A percentile compares a stretch with the other conserved stretches of the same genome.
Conservation (phyloP, 2,797 vertebrate species). For the Megalops cyprinoides region DNA sequence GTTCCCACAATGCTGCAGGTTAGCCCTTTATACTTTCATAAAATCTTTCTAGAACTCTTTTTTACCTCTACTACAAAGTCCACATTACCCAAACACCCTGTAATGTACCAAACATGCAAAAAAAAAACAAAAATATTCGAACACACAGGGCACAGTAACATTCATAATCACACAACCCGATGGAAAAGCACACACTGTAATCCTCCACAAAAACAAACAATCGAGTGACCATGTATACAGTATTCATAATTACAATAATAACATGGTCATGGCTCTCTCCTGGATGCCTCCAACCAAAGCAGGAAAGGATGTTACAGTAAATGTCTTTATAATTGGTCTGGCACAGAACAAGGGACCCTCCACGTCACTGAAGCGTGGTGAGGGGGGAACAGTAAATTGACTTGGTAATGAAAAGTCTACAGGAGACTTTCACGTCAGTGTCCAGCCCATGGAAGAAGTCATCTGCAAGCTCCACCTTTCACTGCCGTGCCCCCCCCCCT, state of each 20-base stretch:
- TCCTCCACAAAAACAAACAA: not conserved
- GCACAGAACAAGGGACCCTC: too few species aligned
- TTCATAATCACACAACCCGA: not conserved
- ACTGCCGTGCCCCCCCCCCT: not conserved
- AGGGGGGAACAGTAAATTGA: not conserved
- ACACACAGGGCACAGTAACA: not conserved
- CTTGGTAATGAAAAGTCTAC: conserved; percentile 1
- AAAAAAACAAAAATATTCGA: not conserved
- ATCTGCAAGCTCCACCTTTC: not conserved
- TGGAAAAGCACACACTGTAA: not conserved
- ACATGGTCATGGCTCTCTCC: not conserved
- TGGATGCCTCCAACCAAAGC: too few species aligned
- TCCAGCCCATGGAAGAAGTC: not conserved
- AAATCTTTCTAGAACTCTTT: too few species aligned
- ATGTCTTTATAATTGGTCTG: too few species aligned
- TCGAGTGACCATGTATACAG: not conserved
- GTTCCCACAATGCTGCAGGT: too few species aligned
- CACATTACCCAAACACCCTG: not conserved
- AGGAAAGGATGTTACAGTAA: too few species aligned
- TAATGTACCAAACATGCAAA: not conserved
- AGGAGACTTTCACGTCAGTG: not conserved
- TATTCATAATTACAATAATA: not conserved
- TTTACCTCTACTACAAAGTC: not conserved
- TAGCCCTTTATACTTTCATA: not conserved
- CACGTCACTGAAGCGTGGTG: not conserved